Evolutionary conservation across 37 sponge, comb jelly and placozoan genomes (phyloP), one percentile per base, ranked within the genome.

Genomic region (Sycon ciliatum): DNA sequence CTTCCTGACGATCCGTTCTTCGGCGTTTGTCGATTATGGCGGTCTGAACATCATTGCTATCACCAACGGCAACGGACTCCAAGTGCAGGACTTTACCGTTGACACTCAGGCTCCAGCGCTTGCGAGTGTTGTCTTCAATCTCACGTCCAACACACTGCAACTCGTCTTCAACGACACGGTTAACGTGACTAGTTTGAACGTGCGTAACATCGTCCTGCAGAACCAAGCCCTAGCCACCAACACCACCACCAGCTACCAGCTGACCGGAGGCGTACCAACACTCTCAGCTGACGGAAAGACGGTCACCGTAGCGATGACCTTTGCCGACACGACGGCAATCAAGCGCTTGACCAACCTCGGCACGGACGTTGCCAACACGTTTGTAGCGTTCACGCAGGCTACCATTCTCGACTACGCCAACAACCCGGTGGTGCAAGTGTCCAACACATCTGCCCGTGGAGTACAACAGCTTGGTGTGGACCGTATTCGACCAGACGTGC

Each of bases 291-390:
- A 60, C 26, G 63, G 63, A 60, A 11, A 22, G 7, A 11, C 32
- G 27, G 76, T 92, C 27, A 68, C 42, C 3, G 67, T 92, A 18
- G 68, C 60, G 7, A 32, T 92, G 20, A 76, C 78, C 53, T 61
- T 54, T 5, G 67, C 40, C 36, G 93, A 92, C 69, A 55, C 83
- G 66, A 92, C 87, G 57, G 88, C 87, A 39, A 84, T 92, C 72
- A 92, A 92, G 65, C 73, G 80, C 7, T 9, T 28, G 9, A 28
- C 32, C 26, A 18, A 28, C 16, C 32, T 60, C 9, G 63, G 22
- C 7, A 24, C 16, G 7, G 11, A 9, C 9, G 27, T 11, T 11
- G 63, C 11, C 26, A 23, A 11, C 9, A 22, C 63, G 7, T 60
- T 11, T 28, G 22, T 60, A 22, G 63, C 63, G 9, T 9, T 60